Evolutionary conservation across 2,888 invertebrate species (phyloP), one percentile per base, ranked within the genome.

Genomic region (Hipparchia semele): DNA sequence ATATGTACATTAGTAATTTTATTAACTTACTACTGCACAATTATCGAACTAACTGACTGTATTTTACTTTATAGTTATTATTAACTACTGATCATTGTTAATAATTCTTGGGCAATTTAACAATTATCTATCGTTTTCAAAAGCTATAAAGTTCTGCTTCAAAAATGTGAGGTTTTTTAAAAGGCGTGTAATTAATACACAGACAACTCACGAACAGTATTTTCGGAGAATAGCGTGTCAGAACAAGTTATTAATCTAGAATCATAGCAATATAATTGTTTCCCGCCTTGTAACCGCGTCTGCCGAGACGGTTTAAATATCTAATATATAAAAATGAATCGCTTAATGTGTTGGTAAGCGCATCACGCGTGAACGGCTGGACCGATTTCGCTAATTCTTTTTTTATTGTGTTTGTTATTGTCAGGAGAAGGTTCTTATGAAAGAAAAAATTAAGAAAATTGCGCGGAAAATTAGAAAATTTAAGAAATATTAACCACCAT

Each of bases 201-300:
- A 73, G 77, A 54, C 77, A 65, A 70, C 76, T 77, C 73, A 70
- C 76, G 75, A 75, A 73, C 46, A 73, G 71, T 68, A 72, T 74
- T 76, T 76, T 74, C 67, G 46, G 72, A 71, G 64, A 72, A 75
- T 74, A 71, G 77, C 78, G 78, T 78, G 77, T 75, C 75, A 68
- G 75, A 78, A 78, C 78, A 72, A 77, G 78, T 78, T 77, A 77
- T 75, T 74, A 77, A 73, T 78, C 75, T 77, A 77, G 74, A 75
- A 77, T 73, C 74, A 71, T 60, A 69, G 59, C 72, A 66, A 68
- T 74, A 76, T 74, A 75, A 73, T 78, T 73, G 78, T 78, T 78
- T 78, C 78, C 78, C 75, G 78, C 73, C 70, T 71, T 70, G 67
- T 68, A 71, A 66, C 71, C 71, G 64, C 68, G 53, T 68, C 70